Evolutionary conservation across 2,888 invertebrate genomes (phyloP), one percentile per base, ranked within the genome.

Genomic region (Mylabris sibirica): DNA sequence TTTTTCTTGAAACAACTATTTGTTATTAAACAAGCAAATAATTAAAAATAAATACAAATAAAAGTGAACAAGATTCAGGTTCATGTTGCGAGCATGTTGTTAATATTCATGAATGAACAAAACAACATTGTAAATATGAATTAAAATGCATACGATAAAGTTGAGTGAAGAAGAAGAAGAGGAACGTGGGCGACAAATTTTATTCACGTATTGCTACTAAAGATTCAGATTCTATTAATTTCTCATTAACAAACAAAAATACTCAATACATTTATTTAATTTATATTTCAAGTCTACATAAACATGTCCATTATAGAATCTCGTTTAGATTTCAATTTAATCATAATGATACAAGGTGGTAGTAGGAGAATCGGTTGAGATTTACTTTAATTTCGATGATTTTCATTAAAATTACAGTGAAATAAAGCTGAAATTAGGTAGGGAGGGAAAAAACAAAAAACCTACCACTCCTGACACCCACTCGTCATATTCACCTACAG

Each of bases 381-480:
- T 14, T 14, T 44, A n/a, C n/a, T n/a, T n/a, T n/a, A 44, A 44
- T 44, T 44, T 38, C 11, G 14, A 3, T 38, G 11, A 12, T 38
- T 38, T 38, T 30, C 30, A 8, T 30, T 30, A 5, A 30, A 38
- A 38, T 12, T 38, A 9, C 38, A 9, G 12, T 14, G 38, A 30
- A 30, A 6, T 30, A 38, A 14, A 8, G 38, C 8, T 38, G 12
- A 38, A 38, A 38, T 38, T 38, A 30, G 8, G 30, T n/a, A n/a
- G n/a, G n/a, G n/a, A n/a, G n/a, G n/a, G 1, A 44, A 44, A 17
- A 17, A 17, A n/a, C 6, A 49, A 20, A 20, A 11, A 49, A 68
- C 59, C 67, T 63, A 71, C 69, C 74, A 74, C 72, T 74, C 72
- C 72, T 68, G 72, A 62, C 26, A 49, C 66, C 66, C 71, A 65